Evolutionary conservation across 2,888 invertebrate genomes (phyloP), one percentile per base, ranked within the genome.

Genomic region (Drosophila peninsularis): DNA sequence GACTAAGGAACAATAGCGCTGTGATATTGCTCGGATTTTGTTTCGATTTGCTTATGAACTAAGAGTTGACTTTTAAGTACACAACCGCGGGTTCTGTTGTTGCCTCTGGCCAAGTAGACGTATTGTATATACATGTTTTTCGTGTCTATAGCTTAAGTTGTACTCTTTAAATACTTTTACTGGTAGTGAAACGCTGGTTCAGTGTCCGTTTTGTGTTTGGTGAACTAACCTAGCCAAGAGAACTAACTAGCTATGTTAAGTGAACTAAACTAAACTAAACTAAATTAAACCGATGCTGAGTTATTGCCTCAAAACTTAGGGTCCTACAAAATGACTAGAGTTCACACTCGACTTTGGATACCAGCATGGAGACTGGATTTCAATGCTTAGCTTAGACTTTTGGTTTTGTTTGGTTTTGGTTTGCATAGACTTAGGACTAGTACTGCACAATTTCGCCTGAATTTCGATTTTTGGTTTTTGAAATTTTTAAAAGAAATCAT

Each of bases 371-470:
- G 53, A 65, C 80, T 78, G 85, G 76, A 55, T 47, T 70, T 53
- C 39, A 62, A 75, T 66, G 64, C 68, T 64, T 86, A 82, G 41
- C 32, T 54, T 76, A 74, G 19, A 13, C 71, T 57, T 62, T 53
- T 42, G 42, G 55, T 61, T 49, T 13, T 34, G 44, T 57, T 47
- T 41, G 34, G 36, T 37, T 50, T 66, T 68, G 57, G 17, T 78
- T 56, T 66, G 34, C 4, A 55, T 55, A 30, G 45, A 54, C 88
- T 78, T 88, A 85, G 62, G 81, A 56, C 76, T 91, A 90, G 85
- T 91, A 91, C 90, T 91, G 91, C 91, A 91, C 91, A 78, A 76
- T 81, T 88, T 90, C 74, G 91, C 91, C 91, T 91, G 90, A 87
- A 90, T 81, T 84, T 79, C 73, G 73, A 71, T 67, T 56, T 60